Evolutionary conservation across 2,888 invertebrate species (phyloP).

Genomic region (Germaria angustata): DNA sequence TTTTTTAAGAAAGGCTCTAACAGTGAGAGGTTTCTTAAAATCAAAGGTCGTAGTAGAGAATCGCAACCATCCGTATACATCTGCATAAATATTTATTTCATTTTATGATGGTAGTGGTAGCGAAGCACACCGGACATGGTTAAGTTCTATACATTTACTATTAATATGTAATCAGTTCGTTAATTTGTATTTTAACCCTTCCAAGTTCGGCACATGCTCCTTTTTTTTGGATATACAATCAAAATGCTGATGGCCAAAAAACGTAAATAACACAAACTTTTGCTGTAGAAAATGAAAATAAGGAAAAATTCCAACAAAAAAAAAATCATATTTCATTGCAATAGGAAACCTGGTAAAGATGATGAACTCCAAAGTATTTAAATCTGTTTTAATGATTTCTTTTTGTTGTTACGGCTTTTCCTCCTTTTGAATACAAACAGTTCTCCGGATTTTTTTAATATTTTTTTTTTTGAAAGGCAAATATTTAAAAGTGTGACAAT

Average conservation of each 20-base stretch:
- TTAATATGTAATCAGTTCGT: no score
- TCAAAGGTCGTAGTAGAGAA: no score
- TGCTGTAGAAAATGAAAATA: neutral
- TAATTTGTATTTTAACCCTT: no score
- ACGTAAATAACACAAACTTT: neutral
- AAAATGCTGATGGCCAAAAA: neutral
- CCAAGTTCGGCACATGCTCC: no score
- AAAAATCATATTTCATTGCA: neutral
- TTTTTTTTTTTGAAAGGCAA: neutral
- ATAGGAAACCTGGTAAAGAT: constrained; percentile 10
- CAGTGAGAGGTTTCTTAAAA: no score
- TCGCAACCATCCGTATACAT: no score
- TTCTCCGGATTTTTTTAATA: neutral
- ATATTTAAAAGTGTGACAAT: neutral
- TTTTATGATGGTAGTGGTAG: no score
- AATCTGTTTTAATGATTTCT: constrained; percentile 43
- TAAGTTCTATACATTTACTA: no score
- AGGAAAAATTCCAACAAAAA: neutral
- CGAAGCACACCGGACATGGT: no score
- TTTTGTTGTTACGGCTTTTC: constrained; percentile 23
- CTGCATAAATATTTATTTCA: no score
- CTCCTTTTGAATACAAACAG: neutral
- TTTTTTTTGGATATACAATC: neutral
- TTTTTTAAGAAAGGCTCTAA: no score
- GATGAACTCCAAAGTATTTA: constrained; percentile 55